Percentiles rank a stretch among this genome's conserved stretches.
Evolutionary conservation across 2,888 invertebrate genomes (phyloP).

Genomic region (Caenorhabditis doughertyi): DNA sequence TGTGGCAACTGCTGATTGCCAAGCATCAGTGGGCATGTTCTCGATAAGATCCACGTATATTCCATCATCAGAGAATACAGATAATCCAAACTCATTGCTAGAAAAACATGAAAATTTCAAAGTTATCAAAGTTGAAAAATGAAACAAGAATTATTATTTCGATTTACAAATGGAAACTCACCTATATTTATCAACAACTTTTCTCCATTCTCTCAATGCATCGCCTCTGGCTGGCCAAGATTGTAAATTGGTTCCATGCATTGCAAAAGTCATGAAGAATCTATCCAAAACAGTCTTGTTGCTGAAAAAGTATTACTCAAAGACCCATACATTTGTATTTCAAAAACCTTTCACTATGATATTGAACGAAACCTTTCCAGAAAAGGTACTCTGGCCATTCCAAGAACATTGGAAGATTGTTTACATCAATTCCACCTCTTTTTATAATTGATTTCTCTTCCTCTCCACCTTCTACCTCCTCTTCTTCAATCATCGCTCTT

Average conservation of each 20-base stretch:
- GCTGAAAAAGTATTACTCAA: constrained; percentile 1
- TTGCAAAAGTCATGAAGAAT: constrained; percentile 77
- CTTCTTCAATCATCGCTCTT: constrained; percentile 58
- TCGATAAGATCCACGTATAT: constrained; percentile 80
- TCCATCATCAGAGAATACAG: constrained; percentile 79
- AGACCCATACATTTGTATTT: not conserved
- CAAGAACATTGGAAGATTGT: constrained; percentile 71
- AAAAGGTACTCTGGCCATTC: constrained; percentile 78
- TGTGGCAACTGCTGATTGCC: constrained; percentile 80
- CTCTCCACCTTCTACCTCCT: constrained; percentile 45
- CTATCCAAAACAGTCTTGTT: constrained; percentile 60
- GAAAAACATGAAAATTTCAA: too few relatives aligned
- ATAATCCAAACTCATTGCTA: constrained; percentile 72
- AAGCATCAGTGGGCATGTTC: constrained; percentile 79
- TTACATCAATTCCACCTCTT: constrained; percentile 36
- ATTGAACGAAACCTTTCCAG: constrained; percentile 76
- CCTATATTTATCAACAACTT: constrained; percentile 78
- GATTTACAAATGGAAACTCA: constrained; percentile 15
- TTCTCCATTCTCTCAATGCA: constrained; percentile 74
- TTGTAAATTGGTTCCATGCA: constrained; percentile 72
- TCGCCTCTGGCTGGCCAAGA: constrained; percentile 73
- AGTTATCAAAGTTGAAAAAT: too few relatives aligned
- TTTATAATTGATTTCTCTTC: constrained; percentile 12
- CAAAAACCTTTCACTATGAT: constrained; percentile 49
- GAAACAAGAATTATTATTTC: too few relatives aligned